Evolutionary conservation across 1,140 invertebrate genomes (phyloP), one percentile per base, ranked within the genome.

Genomic region (Brachionus plicatilis): DNA sequence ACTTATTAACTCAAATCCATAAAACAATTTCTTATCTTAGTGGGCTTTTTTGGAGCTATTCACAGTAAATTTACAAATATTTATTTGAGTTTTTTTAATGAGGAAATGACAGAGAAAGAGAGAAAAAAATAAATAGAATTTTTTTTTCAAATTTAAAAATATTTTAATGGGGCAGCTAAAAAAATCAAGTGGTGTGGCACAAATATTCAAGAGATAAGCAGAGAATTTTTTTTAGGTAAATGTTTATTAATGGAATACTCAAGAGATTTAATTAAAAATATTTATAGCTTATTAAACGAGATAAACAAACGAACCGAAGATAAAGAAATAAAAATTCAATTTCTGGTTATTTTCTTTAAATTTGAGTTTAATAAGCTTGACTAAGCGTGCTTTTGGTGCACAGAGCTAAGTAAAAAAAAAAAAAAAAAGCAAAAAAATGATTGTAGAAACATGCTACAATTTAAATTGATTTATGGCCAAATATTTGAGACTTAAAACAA

Each of bases 291-390:
- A 20, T 60, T 60, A 60, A 60, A 60, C 53, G 0, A 60, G 53
- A 72, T 43, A 72, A 72, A 20, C 41, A 72, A 72, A 72, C 68
- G 68, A 72, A 43, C 68, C 68, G 68, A 68, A 68, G 27, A 72
- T 43, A 43, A 72, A 41, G 41, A 72, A 72, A 43, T 72, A 72
- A 72, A 72, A 43, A 20, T 68, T 68, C 27, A 68, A 72, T 72
- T 72, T 72, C 68, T 72, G 68, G 68, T 72, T 72, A 41, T 41
- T 72, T 72, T 72, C 68, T 72, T 72, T 41, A 43, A 72, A 72
- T 72, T 72, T 72, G 17, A 72, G 41, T 43, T 72, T 72, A 72
- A 72, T 72, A 72, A 72, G 68, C 68, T 72, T 72, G 68, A 72
- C 37, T 72, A 72, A 72, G 41, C 68, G 68, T 43, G 37, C 68